Conservation (phyloP, 1,140 invertebrate species). For the Radopholus similis region DNA sequence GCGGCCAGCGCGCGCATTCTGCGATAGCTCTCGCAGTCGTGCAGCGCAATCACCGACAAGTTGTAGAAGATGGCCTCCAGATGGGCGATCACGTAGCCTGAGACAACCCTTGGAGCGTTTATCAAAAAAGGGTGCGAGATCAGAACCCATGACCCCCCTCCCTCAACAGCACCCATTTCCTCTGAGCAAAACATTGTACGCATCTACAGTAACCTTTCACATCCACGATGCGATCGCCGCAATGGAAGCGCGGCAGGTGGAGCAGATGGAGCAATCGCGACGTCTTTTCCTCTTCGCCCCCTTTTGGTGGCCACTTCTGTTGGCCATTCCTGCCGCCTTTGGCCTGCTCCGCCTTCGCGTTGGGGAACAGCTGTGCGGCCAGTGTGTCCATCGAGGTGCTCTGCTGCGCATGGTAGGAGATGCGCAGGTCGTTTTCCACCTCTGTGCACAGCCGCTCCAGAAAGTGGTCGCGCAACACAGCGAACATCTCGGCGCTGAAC, state of each 20-base stretch:
- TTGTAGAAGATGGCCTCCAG: conserved; percentile 93
- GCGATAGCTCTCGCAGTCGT: conserved; percentile 94
- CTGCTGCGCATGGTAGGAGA: conserved; percentile 40
- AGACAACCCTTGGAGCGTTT: neutral
- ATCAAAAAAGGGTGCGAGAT: neutral
- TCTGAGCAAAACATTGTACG: too few relatives aligned
- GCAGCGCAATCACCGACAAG: conserved; percentile 88
- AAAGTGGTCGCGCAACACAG: conserved; percentile 20
- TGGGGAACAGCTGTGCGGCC: conserved; percentile 11
- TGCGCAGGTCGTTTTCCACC: conserved; percentile 49
- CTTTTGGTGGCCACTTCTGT: neutral
- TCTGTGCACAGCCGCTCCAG: conserved; percentile 40
- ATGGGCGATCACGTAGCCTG: conserved; percentile 22
- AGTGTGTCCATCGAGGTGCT: conserved; percentile 18
- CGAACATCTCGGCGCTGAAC: conserved; percentile 54
- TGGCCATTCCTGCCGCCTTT: conserved; percentile 11
- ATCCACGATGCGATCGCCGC: conserved; percentile 20
- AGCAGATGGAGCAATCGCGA: conserved; percentile 16
- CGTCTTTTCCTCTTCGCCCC: too few relatives aligned
- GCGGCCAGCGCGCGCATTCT: conserved; percentile 89
- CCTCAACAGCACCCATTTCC: neutral
- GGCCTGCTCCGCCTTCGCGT: neutral
- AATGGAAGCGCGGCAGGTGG: conserved; percentile 10
- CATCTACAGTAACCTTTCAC: conserved; percentile 24
- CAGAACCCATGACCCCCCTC: neutral